These are phyloP conservation scores for Channallabes apus DNA, from an alignment of 2,797 vertebrate genomes.

Conservation along the genomic window DNA sequence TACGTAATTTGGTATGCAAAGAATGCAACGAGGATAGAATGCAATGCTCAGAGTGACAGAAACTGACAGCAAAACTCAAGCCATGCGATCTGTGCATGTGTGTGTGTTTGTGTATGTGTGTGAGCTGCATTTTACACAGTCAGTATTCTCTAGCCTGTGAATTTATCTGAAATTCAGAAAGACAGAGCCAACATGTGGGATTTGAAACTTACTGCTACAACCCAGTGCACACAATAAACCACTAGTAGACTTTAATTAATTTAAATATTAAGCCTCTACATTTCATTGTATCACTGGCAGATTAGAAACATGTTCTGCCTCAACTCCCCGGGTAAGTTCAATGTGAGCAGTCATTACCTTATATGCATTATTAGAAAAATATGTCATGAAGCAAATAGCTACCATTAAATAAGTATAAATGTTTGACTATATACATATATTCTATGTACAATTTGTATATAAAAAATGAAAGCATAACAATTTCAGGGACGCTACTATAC, in stretches of 20 bases:
- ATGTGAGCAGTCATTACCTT: background rate
- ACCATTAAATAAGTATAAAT: conserved; percentile 39
- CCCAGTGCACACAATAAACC: background rate
- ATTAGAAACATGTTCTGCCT: background rate
- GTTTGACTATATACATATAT: conserved; percentile 31
- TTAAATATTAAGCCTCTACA: conserved; percentile 1
- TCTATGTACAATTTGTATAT: conserved; percentile 36
- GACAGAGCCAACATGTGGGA: conserved; percentile 12
- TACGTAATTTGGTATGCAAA: conserved; percentile 1
- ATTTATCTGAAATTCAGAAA: conserved; percentile 20
- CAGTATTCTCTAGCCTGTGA: background rate
- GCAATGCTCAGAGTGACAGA: background rate
- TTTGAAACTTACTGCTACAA: background rate
- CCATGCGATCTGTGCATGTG: background rate
- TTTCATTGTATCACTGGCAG: background rate
- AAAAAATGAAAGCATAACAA: background rate
- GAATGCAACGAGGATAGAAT: background rate
- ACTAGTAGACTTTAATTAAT: background rate
- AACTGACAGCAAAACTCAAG: background rate
- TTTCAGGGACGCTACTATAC: background rate
- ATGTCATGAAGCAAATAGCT: conserved; percentile 20
- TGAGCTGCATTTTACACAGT: background rate
- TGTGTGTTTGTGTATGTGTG: background rate
- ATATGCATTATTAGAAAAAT: background rate
- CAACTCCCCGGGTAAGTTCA: background rate